Conservation (phyloP, 2,113 vertebrate species). For the Syngnathus scovelli region DNA sequence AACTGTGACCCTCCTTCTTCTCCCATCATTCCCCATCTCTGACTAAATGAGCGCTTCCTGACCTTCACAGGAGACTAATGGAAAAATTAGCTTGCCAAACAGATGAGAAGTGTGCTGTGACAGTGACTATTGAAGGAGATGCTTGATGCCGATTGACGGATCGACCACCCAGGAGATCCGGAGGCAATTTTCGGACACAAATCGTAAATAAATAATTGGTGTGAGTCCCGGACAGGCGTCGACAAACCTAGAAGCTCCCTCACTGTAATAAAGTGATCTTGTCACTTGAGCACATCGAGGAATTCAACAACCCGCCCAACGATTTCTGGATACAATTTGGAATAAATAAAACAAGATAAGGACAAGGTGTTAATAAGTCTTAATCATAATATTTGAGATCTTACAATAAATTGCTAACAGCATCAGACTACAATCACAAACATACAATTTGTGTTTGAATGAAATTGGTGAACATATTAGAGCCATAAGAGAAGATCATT, state of each 20-base stretch:
- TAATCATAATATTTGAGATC: neutral
- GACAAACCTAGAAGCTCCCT: conserved; percentile 29
- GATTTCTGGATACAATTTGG: neutral
- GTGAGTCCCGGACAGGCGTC: conserved; percentile 20
- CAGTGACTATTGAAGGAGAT: conserved; percentile 44
- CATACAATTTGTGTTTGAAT: too few relatives aligned
- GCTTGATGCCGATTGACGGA: conserved; percentile 43
- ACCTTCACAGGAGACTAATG: conserved; percentile 49
- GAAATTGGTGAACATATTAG: too few relatives aligned
- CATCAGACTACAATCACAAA: neutral
- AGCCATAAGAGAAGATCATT: too few relatives aligned
- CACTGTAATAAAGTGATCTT: conserved; percentile 35
- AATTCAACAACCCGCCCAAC: neutral
- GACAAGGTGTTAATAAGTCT: neutral
- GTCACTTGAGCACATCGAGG: conserved; percentile 2
- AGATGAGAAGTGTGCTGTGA: conserved; percentile 52
- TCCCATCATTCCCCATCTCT: conserved; percentile 40
- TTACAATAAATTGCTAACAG: too few relatives aligned
- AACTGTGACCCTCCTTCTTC: conserved; percentile 24
- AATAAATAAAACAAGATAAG: neutral
- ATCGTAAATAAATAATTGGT: conserved; percentile 50
- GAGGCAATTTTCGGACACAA: conserved; percentile 51
- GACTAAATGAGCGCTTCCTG: conserved; percentile 62
- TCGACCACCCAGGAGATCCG: conserved; percentile 68
- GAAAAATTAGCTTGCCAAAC: conserved; percentile 65